Evolutionary conservation across 2,888 invertebrate genomes (phyloP).

Genomic region (Trachelus stipa): DNA sequence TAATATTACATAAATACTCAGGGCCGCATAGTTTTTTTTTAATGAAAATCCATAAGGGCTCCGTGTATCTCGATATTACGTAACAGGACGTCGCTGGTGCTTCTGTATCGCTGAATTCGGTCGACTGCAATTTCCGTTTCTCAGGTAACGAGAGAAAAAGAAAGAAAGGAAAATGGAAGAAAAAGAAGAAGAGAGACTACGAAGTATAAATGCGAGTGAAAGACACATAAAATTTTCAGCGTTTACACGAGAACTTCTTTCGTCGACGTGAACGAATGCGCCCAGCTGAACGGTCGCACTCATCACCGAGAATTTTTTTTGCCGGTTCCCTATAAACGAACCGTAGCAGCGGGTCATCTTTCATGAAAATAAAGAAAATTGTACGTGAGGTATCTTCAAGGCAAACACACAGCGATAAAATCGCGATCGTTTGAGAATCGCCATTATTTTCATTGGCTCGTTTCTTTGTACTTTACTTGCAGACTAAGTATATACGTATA

Average conservation of each 20-base stretch:
- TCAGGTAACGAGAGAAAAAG: not conserved
- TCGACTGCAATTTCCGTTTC: not conserved
- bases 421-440: not conserved
- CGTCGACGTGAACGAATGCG: not conserved
- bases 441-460: conserved; percentile 3
- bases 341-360: not conserved
- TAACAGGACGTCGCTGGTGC: not conserved
- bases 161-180: not conserved
- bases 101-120: not conserved
- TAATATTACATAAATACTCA: not conserved
- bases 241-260: conserved; percentile 12
- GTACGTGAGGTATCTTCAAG: not conserved
- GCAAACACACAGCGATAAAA: not conserved
- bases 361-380: not conserved
- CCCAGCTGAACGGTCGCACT: not conserved
- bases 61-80: not conserved
- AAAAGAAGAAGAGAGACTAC: not conserved
- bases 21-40: not conserved
- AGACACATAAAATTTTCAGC: conserved; percentile 2
- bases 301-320: not conserved
- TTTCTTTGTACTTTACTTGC: not conserved
- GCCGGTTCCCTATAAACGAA: not conserved
- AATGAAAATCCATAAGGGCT: conserved; percentile 17
- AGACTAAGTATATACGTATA: not conserved
- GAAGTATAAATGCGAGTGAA: not conserved